Evolutionary conservation across 2,888 invertebrate genomes (phyloP), one percentile per base, ranked within the genome.

Genomic region (Limenitis camilla): DNA sequence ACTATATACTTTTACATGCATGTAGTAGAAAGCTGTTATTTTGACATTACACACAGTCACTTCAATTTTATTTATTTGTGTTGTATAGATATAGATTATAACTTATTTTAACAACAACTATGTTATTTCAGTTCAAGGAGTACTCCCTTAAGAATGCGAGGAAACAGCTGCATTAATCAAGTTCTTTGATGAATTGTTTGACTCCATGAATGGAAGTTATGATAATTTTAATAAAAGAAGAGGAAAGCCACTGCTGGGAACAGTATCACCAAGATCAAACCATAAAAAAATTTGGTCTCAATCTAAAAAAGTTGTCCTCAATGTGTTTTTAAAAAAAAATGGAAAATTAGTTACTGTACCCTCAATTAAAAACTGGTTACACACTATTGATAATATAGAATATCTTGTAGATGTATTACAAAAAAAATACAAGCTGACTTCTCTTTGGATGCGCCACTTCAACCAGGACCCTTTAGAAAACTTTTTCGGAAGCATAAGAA

Each of bases 161-260:
- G 44, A 55, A 3, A 58, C 57, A 8, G 53, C 58, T 5, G 50
- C 55, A 19, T 11, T 55, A 1, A 10, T 60, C 0, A 33, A 52
- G 7, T 58, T 56, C 43, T 53, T 61, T 29, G 56, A 58, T 42
- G 39, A 56, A 6, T 43, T 60, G 8, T 60, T 60, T 40, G 56
- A 60, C 19, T 58, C 55, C 0, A n/a, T 56, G 7, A 56, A 60
- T 36, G 56, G 58, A 1, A 55, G 58, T 8, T 54, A 35, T 6
- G 27, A 35, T 1, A 56, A 52, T 19, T 36, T 28, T 3, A 27
- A 19, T 4, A 49, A 53, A 35, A 41, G 44, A 36, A 45, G 44
- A 5, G 56, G 48, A 10, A 60, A 60, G 40, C 42, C 11, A 5
- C 11, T 58, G 5, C 11, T 60, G 67, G 19, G 64, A 71, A 27